Conservation (phyloP, 2,888 invertebrate species). For the Oxycera nigricornis region DNA sequence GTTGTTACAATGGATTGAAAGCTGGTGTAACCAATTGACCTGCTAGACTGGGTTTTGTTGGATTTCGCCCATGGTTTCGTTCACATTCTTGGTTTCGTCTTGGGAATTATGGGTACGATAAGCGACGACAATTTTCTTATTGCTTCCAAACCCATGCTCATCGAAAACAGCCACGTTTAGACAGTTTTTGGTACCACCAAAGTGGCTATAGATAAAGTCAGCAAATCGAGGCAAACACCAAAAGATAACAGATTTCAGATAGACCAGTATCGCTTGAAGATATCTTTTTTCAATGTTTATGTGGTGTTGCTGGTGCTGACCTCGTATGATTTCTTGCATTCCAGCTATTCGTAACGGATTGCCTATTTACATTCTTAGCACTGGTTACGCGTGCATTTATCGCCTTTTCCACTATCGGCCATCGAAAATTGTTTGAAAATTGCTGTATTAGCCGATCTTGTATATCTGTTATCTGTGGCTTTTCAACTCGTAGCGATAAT, state of each 20-base stretch:
- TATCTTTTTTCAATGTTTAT: neutral
- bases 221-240: neutral
- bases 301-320: neutral
- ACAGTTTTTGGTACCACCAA: neutral
- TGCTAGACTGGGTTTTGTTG: neutral
- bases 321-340: neutral
- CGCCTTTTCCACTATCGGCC: neutral
- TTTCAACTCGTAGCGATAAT: neutral
- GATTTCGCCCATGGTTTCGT: slow-evolving; percentile 15
- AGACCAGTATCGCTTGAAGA: neutral
- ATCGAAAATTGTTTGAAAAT: slow-evolving; percentile 7
- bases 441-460: slow-evolving; percentile 7
- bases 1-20: neutral
- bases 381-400: neutral
- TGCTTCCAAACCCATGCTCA: neutral
- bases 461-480: slow-evolving; percentile 1
- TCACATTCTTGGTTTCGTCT: slow-evolving; percentile 26
- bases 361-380: neutral
- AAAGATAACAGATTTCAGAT: neutral
- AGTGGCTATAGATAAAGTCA: neutral
- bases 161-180: neutral
- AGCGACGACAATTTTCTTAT: neutral
- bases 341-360: neutral
- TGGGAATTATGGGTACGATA: slow-evolving; percentile 16
- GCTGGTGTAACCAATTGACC: slow-evolving; percentile 30